Percentiles rank a stretch among this genome's conserved stretches.
Evolutionary conservation across 2,113 vertebrate species (phyloP).

Genomic region (Phyllostomus hastatus): DNA sequence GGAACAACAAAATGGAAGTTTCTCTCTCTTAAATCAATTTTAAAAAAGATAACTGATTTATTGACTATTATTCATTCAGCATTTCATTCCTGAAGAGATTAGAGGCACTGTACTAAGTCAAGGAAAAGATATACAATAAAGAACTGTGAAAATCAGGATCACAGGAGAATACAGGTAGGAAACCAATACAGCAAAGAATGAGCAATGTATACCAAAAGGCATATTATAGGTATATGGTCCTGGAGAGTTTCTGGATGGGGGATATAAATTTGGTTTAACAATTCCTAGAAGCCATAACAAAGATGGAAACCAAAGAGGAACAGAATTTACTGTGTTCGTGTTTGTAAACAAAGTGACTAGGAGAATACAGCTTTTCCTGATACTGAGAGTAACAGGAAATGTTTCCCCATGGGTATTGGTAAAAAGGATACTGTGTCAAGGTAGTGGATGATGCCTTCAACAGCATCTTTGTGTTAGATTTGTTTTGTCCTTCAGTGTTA

Average conservation of each 20-base stretch:
- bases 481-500: not conserved
- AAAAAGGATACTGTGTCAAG: not conserved
- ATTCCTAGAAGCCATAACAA: not conserved
- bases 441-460: not conserved
- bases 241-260: not conserved
- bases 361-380: not conserved
- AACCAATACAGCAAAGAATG: not conserved
- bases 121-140: not conserved
- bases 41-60: not conserved
- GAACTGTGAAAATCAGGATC: not conserved
- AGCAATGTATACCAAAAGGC: not conserved
- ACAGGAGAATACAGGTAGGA: not conserved
- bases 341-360: not conserved
- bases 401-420: not conserved
- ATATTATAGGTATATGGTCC: not conserved
- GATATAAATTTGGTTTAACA: constrained; percentile 3
- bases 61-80: not conserved
- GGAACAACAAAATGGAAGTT: too few relatives aligned
- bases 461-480: not conserved
- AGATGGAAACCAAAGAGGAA: constrained; percentile 2
- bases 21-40: too few relatives aligned
- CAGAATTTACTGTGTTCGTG: not conserved
- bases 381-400: not conserved
- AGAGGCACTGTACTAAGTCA: not conserved
- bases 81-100: not conserved